Evolutionary conservation across 1,140 invertebrate genomes (phyloP).

Genomic region (Orius laevigatus): DNA sequence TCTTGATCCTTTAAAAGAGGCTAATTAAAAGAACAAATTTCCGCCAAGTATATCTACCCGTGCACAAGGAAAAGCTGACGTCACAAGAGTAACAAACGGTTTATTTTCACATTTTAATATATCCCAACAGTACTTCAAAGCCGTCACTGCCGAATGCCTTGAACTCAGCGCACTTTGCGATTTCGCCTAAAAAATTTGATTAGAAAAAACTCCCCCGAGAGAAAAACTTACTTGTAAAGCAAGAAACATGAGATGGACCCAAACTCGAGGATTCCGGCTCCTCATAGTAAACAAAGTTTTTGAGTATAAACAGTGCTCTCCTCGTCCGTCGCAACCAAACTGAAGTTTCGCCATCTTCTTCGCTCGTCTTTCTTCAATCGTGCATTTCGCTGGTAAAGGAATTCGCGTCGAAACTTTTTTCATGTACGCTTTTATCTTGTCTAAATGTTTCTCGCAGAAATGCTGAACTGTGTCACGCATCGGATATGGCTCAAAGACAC

Average conservation of each 20-base stretch:
- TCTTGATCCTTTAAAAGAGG: conserved; percentile 59
- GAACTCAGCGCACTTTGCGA: conserved; percentile 65
- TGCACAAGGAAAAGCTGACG: conserved; percentile 73
- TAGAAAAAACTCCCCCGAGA: too few relatives aligned
- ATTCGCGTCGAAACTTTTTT: conserved; percentile 65
- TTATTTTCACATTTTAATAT: conserved; percentile 78
- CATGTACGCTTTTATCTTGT: conserved; percentile 82
- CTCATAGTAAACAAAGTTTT: conserved; percentile 70
- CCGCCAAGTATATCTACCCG: conserved; percentile 40
- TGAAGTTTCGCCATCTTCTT: conserved; percentile 75
- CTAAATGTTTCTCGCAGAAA: conserved; percentile 85
- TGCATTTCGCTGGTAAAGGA: conserved; percentile 78
- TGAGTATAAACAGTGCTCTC: conserved; percentile 77
- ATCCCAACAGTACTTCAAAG: conserved; percentile 82
- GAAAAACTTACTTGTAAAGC: conserved; percentile 50
- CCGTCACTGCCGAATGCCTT: conserved; percentile 63
- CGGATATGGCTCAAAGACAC: conserved; percentile 71
- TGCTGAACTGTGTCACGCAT: conserved; percentile 82
- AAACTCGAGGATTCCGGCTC: conserved; percentile 70
- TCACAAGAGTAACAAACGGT: conserved; percentile 78
- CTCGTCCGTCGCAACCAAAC: conserved; percentile 73
- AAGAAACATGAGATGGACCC: conserved; percentile 83
- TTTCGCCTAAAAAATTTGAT: conserved; percentile 39
- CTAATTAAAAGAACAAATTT: not conserved
- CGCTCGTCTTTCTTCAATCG: conserved; percentile 63